phyloP scores from a whole-genome alignment of 2,888 invertebrate genomes.

The Aspidiotus destructor region DNA sequence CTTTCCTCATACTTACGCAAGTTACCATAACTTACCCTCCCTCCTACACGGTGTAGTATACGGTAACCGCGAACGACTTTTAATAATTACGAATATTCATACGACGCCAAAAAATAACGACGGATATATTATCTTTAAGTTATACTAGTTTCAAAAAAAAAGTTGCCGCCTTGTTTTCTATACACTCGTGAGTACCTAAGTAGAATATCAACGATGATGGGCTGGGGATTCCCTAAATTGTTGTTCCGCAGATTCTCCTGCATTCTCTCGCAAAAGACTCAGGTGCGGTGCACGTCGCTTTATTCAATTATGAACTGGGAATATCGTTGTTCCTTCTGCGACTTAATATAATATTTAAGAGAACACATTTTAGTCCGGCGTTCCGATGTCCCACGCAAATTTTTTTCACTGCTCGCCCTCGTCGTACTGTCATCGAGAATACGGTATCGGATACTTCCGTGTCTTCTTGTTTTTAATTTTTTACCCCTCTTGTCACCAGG shows the following conservation, averaged over 20 bases:
- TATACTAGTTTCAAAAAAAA: not conserved
- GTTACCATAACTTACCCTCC: too few species aligned
- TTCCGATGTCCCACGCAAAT: not conserved
- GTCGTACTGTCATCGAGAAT: not conserved
- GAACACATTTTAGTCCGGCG: not conserved
- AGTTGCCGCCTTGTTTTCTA: not conserved
- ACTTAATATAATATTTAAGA: constrained; percentile 4
- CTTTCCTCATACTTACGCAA: too few species aligned
- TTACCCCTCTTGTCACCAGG: too few species aligned
- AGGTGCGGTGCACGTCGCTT: not conserved
- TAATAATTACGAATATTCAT: not conserved
- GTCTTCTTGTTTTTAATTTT: not conserved
- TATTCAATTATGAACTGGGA: not conserved
- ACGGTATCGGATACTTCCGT: not conserved
- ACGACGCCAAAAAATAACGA: not conserved
- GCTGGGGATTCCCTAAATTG: not conserved
- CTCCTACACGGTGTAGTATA: too few species aligned
- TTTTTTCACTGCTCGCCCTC: not conserved
- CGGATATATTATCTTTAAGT: not conserved
- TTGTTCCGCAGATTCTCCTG: not conserved
- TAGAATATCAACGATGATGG: too few species aligned
- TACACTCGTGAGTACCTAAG: not conserved
- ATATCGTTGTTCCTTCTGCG: constrained; percentile 4
- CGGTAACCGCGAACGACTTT: not conserved
- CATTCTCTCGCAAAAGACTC: not conserved